phyloP scores from a whole-genome alignment of 2,888 invertebrate species.

The Agrotis segetum region DNA sequence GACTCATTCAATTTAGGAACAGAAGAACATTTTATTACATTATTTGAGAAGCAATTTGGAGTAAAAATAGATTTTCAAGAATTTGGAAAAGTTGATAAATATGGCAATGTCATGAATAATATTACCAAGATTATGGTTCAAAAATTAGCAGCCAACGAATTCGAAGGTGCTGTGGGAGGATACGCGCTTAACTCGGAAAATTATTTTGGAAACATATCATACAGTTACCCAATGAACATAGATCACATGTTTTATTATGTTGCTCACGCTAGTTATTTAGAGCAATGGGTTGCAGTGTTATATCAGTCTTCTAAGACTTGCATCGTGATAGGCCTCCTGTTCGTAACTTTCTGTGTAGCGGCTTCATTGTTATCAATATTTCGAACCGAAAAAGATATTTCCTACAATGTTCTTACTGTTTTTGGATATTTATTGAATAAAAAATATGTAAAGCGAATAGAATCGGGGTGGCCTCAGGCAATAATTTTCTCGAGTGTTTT shows the following conservation, averaged over 20 bases:
- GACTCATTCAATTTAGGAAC: conserved; percentile 51
- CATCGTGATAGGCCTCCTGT: conserved; percentile 35
- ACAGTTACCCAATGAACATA: conserved; percentile 60
- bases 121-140: conserved; percentile 57
- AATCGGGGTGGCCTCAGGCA: conserved; percentile 57
- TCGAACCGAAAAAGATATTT: conserved; percentile 50
- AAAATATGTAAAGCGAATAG: conserved; percentile 42
- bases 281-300: conserved; percentile 58
- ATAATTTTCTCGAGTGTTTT: conserved; percentile 66
- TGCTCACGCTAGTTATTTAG: conserved; percentile 46
- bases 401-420: conserved; percentile 64
- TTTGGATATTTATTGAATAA: conserved; percentile 72
- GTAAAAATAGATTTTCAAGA: conserved; percentile 62
- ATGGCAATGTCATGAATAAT: conserved; percentile 63
- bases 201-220: conserved; percentile 39
- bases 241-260: conserved; percentile 54
- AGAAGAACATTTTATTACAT: conserved; percentile 65
- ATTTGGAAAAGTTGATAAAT: conserved; percentile 60
- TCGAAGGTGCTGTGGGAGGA: conserved; percentile 67
- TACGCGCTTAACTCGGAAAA: conserved; percentile 1
- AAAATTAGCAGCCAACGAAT: conserved; percentile 60
- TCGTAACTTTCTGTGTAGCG: conserved; percentile 61
- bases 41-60: conserved; percentile 60
- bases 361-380: conserved; percentile 63
- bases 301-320: conserved; percentile 19